These are phyloP conservation scores for Oryctes rhinoceros DNA, from an alignment of 1,140 invertebrate genomes.

Conservation along the genomic window DNA sequence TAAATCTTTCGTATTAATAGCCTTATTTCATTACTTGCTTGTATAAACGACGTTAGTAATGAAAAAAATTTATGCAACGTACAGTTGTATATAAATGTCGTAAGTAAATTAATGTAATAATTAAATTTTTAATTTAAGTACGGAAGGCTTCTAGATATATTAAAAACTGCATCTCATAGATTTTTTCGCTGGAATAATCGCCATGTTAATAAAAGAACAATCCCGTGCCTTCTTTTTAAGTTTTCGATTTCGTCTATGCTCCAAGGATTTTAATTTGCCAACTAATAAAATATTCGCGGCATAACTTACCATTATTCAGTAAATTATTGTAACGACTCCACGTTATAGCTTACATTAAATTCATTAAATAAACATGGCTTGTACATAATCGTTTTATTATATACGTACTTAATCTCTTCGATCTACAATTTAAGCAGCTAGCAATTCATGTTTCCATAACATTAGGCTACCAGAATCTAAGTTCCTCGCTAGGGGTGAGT, in stretches of 20 bases:
- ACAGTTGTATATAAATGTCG: not conserved
- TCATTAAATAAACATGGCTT: constrained; percentile 34
- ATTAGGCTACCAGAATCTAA: constrained; percentile 12
- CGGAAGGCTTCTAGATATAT: not conserved
- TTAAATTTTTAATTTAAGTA: not conserved
- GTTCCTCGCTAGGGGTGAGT: not conserved
- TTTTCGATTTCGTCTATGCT: not conserved
- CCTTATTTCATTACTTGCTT: not conserved
- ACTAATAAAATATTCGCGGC: not conserved
- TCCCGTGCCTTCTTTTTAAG: not conserved
- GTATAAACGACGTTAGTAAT: not conserved
- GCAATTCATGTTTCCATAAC: constrained; percentile 30
- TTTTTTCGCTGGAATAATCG: not conserved
- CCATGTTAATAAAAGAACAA: not conserved
- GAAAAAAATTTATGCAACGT: no score
- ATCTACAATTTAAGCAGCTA: constrained; percentile 28
- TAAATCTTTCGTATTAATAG: not conserved
- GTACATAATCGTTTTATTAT: constrained; percentile 17
- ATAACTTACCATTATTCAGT: constrained; percentile 18
- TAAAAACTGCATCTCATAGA: not conserved
- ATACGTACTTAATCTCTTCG: constrained; percentile 21
- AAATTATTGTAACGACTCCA: not conserved
- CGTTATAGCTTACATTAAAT: not conserved
- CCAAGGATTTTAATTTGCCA: constrained; percentile 4
- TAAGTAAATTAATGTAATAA: not conserved